These are phyloP conservation scores for Mionectes macconnelli DNA, from an alignment of 2,113 vertebrate species.

Conservation along the genomic window DNA sequence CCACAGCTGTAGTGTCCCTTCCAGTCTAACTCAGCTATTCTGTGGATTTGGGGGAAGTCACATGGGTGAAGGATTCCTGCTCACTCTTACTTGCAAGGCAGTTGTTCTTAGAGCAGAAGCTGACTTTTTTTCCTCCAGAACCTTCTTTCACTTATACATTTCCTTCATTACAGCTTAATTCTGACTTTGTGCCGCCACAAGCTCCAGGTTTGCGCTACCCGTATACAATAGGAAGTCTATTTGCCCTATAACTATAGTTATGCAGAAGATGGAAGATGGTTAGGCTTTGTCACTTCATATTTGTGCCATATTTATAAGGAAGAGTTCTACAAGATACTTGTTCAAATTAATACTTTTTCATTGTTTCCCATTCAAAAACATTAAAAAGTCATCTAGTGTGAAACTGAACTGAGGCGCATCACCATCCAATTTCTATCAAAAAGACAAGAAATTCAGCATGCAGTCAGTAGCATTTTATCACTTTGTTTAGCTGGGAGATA, in stretches of 20 bases:
- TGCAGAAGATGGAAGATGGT: accelerated
- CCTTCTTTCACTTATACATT: neutral
- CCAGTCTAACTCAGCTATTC: neutral
- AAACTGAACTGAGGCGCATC: neutral
- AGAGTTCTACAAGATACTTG: neutral
- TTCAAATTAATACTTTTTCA: neutral
- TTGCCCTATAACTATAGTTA: no score
- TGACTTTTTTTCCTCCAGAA: neutral
- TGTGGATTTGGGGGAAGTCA: neutral
- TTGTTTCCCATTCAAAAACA: neutral
- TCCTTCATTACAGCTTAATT: neutral
- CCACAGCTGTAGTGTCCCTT: neutral
- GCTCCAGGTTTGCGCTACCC: neutral
- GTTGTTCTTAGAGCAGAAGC: neutral
- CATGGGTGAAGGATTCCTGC: neutral
- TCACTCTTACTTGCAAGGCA: neutral
- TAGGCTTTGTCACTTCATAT: neutral
- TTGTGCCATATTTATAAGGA: neutral
- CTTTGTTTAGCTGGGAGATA: neutral
- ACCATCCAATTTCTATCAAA: neutral
- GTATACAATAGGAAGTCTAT: neutral
- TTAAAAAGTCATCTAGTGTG: neutral
- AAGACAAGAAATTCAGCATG: neutral
- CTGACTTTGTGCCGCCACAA: neutral
- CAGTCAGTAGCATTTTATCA: neutral